A percentile compares a stretch with the other conserved stretches of the same genome.
Conservation (phyloP, 2,113 vertebrate genomes). For the Agelaius tricolor region DNA sequence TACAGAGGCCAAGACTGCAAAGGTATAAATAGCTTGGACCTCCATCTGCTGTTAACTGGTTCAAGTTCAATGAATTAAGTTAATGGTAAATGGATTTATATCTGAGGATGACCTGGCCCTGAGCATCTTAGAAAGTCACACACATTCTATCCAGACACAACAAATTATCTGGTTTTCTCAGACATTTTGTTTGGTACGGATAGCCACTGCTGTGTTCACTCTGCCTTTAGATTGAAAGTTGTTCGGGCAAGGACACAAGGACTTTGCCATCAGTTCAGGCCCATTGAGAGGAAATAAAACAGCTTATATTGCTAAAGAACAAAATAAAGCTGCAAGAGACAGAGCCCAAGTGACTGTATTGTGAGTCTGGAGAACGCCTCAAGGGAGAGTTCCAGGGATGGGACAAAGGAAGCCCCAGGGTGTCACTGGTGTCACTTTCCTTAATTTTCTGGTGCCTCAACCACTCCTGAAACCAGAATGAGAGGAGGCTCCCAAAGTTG, state of each 20-base stretch:
- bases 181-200: neutral
- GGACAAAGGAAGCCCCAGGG: neutral
- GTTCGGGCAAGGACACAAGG: neutral
- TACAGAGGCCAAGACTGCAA: neutral
- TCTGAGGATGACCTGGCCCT: neutral
- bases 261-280: neutral
- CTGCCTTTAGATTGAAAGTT: neutral
- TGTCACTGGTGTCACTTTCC: neutral
- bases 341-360: neutral
- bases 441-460: neutral
- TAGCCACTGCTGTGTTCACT: neutral
- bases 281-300: neutral
- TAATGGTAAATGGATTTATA: neutral
- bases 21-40: neutral
- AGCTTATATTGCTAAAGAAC: neutral
- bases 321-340: neutral
- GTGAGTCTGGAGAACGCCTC: neutral
- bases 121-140: neutral
- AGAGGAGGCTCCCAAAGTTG: neutral
- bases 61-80: neutral
- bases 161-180: neutral
- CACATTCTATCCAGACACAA: neutral
- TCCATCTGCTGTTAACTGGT: neutral
- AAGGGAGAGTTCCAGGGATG: neutral
- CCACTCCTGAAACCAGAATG: neutral